Evolutionary conservation across 2,797 vertebrate genomes (phyloP), one percentile per base, ranked within the genome.

Genomic region (Phataginus tricuspis): DNA sequence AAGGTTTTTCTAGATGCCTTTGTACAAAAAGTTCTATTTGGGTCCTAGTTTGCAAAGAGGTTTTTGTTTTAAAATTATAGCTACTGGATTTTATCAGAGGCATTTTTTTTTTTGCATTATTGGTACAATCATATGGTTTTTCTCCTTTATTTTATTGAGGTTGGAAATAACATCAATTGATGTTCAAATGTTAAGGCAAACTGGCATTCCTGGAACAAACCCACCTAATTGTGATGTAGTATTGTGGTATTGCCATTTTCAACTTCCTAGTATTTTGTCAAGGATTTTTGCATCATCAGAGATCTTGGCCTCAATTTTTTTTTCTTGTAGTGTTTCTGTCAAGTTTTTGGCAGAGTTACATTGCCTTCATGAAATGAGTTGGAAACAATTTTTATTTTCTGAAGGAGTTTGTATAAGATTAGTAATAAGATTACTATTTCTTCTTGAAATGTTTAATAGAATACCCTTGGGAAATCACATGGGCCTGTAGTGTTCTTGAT

Each of bases 391-490:
- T 86, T 75, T 78, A 90, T 69, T 86, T 94, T 74, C 19, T 68
- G 66, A 91, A 83, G 39, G 12, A 93, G 49, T 86, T 72, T 78
- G 29, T 84, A 29, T 68, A 88, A 79, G 69, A 55, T 87, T 61
- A 84, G 78, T 96, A 45, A 45, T 45, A 45, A 45, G 45, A 45
- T 45, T 45, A 72, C 78, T 83, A 78, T 83, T 78, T 93, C 53
- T 83, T 91, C 71, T 55, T 64, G 83, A 71, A 86, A 27, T 72
- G 63, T 71, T 59, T 87, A 86, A 74, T 78, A 83, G 82, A 93
- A 93, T 90, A 71, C 64, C 61, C 11, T 27, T 64, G 49, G 34
- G 39, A 83, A 93, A 83, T 53, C 68, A 83, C 83, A 55, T 83
- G 69, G 75, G 53, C 14, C 57, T 91, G 29, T 5, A 59, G 91